Conservation (phyloP, 2,888 invertebrate genomes). For the Macrophya annulata region DNA sequence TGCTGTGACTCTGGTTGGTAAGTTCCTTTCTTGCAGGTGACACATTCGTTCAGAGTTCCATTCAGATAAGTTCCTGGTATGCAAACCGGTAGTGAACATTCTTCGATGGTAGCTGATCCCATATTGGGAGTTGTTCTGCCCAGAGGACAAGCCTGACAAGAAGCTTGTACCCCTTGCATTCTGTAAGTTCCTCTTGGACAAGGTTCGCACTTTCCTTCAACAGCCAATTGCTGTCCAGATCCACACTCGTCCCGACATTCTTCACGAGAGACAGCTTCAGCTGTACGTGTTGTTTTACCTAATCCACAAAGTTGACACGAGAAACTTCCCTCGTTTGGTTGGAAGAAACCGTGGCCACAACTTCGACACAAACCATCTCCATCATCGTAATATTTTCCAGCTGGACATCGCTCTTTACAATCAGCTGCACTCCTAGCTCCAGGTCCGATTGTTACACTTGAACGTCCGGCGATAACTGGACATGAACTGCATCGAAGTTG, state of each 20-base stretch:
- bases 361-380: constrained; percentile 93
- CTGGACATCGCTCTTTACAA: constrained; percentile 96
- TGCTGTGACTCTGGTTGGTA: constrained; percentile 96
- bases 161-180: constrained; percentile 92
- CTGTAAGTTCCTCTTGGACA: constrained; percentile 95
- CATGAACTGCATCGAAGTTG: constrained; percentile 94
- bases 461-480: constrained; percentile 93
- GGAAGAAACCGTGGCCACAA: constrained; percentile 97
- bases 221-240: constrained; percentile 91
- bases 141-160: constrained; percentile 93
- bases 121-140: constrained; percentile 94
- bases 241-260: constrained; percentile 96
- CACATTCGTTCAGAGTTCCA: constrained; percentile 91
- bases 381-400: constrained; percentile 96
- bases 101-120: constrained; percentile 92
- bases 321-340: constrained; percentile 94
- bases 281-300: constrained; percentile 95
- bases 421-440: constrained; percentile 94
- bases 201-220: constrained; percentile 94
- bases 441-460: constrained; percentile 92
- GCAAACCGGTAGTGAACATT: constrained; percentile 96
- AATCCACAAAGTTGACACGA: constrained; percentile 93
- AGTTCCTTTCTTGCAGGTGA: constrained; percentile 93
- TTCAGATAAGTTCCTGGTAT: constrained; percentile 90
- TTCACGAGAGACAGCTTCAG: constrained; percentile 92